Base-by-base conservation (phyloP, 1,140 invertebrate genomes). In the Drosophila santomea region DNA sequence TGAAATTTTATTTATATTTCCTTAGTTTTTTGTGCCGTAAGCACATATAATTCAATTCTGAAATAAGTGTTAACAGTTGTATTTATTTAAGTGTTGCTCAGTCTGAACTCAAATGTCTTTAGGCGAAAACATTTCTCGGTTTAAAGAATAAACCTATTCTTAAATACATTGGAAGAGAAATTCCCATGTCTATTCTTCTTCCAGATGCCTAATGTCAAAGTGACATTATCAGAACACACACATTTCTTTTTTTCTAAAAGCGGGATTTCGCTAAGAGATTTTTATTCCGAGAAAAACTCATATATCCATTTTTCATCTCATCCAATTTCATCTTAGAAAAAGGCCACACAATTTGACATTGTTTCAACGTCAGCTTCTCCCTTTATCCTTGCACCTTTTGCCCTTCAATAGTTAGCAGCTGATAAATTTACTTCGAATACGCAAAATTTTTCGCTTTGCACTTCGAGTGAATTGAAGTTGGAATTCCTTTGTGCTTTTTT, bases 371-470 rank as follows among this genome's bases (percentile, higher is more conserved):
- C n/a, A 43, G n/a, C n/a, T 15, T 7, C n/a, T 15, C 2, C 10
- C 17, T 20, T 20, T 20, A 20, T 45, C 28, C 17, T 35, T 15
- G 11, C 38, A 15, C 36, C 25, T 44, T 35, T 23, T 35, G 32
- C 20, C 55, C 25, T 44, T 36, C 32, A 15, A 15, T 39, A 48
- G 14, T 48, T 20, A 17, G 57, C 45, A 38, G 20, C 39, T 54
- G 47, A 67, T 44, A 45, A 20, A 74, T 82, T 77, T 43, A 59
- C n/a, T 48, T 14, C 50, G 41, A 80, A 51, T 66, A 47, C 54
- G 54, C 39, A 67, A 67, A 54, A 50, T 56, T 63, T 68, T 68
- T 35, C 38, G 57, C 54, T 62, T 55, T 66, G 78, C 59, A 47
- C 20, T 62, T 58, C 50, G 38, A 12, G 59, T 43, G 59, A 57